Percentiles rank a stretch among this genome's conserved stretches.
Conservation (phyloP, 2,113 vertebrate species). For the Garra rufa region DNA sequence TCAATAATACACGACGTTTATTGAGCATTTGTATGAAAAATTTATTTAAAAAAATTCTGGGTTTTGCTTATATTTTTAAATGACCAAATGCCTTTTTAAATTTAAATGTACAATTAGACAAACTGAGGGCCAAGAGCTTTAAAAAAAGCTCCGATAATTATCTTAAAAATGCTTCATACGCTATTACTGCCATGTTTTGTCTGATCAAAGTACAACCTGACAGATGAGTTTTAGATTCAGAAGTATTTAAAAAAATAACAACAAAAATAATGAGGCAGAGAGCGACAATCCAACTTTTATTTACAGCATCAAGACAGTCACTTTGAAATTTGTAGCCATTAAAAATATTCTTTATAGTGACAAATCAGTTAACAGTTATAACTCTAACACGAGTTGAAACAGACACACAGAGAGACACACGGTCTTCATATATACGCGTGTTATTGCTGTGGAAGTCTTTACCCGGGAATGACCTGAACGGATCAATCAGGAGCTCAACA, state of each 20-base stretch:
- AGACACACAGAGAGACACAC: constrained; percentile 29
- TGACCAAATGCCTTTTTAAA: too few species aligned
- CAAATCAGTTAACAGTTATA: constrained; percentile 50
- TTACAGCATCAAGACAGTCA: constrained; percentile 63
- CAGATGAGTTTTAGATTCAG: not conserved
- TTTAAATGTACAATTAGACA: too few species aligned
- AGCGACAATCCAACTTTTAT: constrained; percentile 56
- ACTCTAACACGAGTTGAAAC: constrained; percentile 35
- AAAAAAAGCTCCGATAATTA: too few species aligned
- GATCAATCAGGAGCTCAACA: constrained; percentile 25
- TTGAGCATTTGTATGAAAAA: too few species aligned
- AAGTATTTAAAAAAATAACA: not conserved
- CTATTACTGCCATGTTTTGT: not conserved
- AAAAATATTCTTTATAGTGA: constrained; percentile 49
- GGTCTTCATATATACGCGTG: constrained; percentile 38
- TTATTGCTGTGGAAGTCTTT: constrained; percentile 49
- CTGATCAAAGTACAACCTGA: not conserved
- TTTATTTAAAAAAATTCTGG: too few species aligned
- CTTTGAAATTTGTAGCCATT: constrained; percentile 50
- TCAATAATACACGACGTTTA: too few species aligned
- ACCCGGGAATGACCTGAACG: constrained; percentile 17
- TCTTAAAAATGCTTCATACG: too few species aligned
- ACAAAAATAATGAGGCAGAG: not conserved
- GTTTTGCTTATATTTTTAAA: too few species aligned
- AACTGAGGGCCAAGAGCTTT: too few species aligned